Percentiles rank a stretch among this genome's conserved stretches.
These are phyloP conservation scores for Unio pictorum DNA, from an alignment of 2,888 invertebrate species.

Conservation along the genomic window DNA sequence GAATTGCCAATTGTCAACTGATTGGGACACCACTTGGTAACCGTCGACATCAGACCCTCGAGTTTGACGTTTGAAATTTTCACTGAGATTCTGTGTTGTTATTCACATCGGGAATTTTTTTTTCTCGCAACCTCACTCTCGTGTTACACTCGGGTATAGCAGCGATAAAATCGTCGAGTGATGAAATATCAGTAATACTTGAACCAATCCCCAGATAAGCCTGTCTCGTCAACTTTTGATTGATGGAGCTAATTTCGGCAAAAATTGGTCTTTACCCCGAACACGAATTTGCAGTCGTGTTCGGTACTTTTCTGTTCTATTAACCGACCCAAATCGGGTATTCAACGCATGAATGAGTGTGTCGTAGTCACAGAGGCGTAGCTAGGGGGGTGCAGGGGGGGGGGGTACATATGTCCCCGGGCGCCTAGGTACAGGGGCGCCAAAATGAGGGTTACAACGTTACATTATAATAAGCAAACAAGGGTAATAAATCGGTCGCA, in stretches of 20 bases:
- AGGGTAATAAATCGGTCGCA: too few relatives aligned
- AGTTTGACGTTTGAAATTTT: too few relatives aligned
- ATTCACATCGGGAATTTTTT: conserved; percentile 6
- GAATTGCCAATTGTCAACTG: too few relatives aligned
- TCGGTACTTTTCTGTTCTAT: conserved; percentile 22
- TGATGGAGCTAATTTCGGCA: neutral
- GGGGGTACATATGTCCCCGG: too few relatives aligned
- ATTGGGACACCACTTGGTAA: too few relatives aligned
- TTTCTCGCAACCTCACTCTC: conserved; percentile 20
- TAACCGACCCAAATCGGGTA: conserved; percentile 20
- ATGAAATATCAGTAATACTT: too few relatives aligned
- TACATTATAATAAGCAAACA: too few relatives aligned
- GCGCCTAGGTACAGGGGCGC: too few relatives aligned
- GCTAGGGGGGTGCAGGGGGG: too few relatives aligned
- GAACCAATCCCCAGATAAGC: conserved; percentile 13
- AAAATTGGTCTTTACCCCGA: conserved; percentile 19
- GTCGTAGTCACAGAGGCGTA: conserved; percentile 13
- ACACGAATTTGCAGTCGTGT: conserved; percentile 17
- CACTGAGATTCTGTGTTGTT: too few relatives aligned
- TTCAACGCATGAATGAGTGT: conserved; percentile 16
- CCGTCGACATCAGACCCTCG: too few relatives aligned
- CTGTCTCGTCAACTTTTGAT: conserved; percentile 16
- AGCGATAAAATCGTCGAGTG: conserved; percentile 2
- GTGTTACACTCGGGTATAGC: conserved; percentile 28
- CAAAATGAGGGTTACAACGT: too few relatives aligned